These are phyloP conservation scores for Corythaixoides concolor DNA, from an alignment of 2,113 vertebrate species.

Conservation along the genomic window DNA sequence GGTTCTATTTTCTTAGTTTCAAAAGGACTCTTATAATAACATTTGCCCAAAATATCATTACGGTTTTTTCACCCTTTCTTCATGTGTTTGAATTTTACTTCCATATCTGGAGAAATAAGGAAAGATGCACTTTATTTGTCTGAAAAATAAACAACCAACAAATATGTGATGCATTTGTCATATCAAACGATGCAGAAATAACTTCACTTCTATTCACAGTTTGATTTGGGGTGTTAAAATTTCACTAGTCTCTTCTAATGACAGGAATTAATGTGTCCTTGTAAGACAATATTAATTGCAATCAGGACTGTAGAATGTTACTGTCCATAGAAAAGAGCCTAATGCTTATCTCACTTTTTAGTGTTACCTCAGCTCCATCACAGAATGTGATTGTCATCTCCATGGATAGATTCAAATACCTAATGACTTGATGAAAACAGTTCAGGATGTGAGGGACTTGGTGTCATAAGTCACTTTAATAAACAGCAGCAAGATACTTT, in stretches of 20 bases:
- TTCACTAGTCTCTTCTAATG: not conserved
- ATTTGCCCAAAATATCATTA: not conserved
- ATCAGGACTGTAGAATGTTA: not conserved
- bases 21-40: not conserved
- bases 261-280: not conserved
- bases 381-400: not conserved
- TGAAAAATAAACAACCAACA: not conserved
- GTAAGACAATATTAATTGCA: not conserved
- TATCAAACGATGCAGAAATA: not conserved
- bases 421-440: not conserved
- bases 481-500: not conserved
- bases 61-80: not conserved
- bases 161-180: not conserved
- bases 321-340: not conserved
- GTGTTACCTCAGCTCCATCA: not conserved
- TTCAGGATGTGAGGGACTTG: not conserved
- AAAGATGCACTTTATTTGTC: not conserved
- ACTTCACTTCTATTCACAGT: not conserved
- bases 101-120: not conserved
- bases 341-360: not conserved
- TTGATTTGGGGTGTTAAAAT: not conserved
- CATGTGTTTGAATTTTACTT: not conserved
- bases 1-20: not conserved
- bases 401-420: not conserved
- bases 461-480: not conserved